A percentile compares a stretch with the other conserved stretches of the same genome.
Evolutionary conservation across 2,888 invertebrate species (phyloP).

Genomic region (Pollenia angustigena): DNA sequence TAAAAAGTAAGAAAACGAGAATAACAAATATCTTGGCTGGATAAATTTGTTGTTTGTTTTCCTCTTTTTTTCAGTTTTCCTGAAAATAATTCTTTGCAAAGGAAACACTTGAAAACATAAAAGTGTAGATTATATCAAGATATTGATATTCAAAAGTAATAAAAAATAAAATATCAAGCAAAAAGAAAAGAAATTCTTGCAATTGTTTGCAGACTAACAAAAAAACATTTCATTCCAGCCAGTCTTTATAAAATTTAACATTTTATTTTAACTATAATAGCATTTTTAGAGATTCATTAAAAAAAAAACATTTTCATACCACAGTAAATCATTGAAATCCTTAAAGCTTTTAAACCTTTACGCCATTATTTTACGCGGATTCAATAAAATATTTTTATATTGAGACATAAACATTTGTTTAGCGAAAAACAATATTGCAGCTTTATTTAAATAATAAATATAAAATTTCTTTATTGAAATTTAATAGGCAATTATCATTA

Average conservation of each 20-base stretch:
- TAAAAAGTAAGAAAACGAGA: background rate
- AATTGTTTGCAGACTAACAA: background rate
- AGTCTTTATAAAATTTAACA: slow-evolving; percentile 16
- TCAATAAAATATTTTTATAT: background rate
- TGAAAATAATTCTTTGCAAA: slow-evolving; percentile 8
- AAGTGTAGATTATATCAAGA: slow-evolving; percentile 25
- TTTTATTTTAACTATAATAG: slow-evolving; percentile 1
- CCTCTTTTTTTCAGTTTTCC: background rate
- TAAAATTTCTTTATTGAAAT: background rate
- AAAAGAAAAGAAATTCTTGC: background rate
- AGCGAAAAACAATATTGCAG: too few relatives aligned
- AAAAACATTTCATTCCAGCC: background rate
- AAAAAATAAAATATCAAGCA: slow-evolving; percentile 15
- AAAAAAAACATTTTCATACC: too few relatives aligned
- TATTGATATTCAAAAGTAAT: slow-evolving; percentile 44
- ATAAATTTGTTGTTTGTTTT: background rate
- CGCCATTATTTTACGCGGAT: background rate
- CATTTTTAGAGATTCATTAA: slow-evolving; percentile 3
- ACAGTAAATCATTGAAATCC: background rate
- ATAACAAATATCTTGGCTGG: slow-evolving; percentile 16
- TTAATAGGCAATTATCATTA: background rate
- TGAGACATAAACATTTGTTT: slow-evolving; percentile 4
- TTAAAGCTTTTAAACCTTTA: background rate
- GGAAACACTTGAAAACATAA: slow-evolving; percentile 37
- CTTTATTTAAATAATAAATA: background rate